phyloP scores from a whole-genome alignment of 2,888 invertebrate genomes.

The Leucoma salicis region DNA sequence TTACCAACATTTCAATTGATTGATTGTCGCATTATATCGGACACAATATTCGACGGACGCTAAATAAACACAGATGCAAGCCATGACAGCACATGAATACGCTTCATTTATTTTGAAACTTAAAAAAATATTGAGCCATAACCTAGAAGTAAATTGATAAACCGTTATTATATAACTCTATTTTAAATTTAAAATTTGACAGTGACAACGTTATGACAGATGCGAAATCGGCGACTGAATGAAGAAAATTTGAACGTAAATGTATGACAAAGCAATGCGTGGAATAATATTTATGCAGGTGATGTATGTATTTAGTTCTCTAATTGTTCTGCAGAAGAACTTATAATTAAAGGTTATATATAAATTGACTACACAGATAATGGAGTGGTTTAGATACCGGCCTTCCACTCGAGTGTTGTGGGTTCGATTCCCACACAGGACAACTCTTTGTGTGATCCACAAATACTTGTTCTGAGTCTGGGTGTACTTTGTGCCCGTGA shows the following conservation, averaged over 20 bases:
- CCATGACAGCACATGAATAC: slow-evolving; percentile 70
- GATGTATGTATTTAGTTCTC: slow-evolving; percentile 10
- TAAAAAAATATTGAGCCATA: slow-evolving; percentile 63
- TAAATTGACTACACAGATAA: too few species aligned
- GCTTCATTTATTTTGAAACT: slow-evolving; percentile 75
- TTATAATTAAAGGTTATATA: too few species aligned
- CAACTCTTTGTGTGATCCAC: too few species aligned
- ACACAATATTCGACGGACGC: slow-evolving; percentile 37
- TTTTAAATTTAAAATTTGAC: slow-evolving; percentile 27
- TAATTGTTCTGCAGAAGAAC: too few species aligned
- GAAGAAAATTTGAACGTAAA: slow-evolving; percentile 33
- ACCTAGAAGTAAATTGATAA: slow-evolving; percentile 36
- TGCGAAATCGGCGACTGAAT: slow-evolving; percentile 29
- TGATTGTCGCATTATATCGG: too few species aligned
- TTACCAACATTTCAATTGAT: too few species aligned
- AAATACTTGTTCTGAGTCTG: too few species aligned
- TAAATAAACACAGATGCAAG: slow-evolving; percentile 62
- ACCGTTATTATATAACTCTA: slow-evolving; percentile 32
- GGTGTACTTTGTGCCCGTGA: too few species aligned
- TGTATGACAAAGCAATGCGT: slow-evolving; percentile 33
- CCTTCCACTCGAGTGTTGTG: too few species aligned
- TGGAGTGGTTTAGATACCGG: too few species aligned
- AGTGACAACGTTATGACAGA: slow-evolving; percentile 26
- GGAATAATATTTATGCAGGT: slow-evolving; percentile 51
- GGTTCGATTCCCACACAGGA: too few species aligned